Conservation (phyloP, 2,888 invertebrate species). For the Pachycephus smyrnensis region DNA sequence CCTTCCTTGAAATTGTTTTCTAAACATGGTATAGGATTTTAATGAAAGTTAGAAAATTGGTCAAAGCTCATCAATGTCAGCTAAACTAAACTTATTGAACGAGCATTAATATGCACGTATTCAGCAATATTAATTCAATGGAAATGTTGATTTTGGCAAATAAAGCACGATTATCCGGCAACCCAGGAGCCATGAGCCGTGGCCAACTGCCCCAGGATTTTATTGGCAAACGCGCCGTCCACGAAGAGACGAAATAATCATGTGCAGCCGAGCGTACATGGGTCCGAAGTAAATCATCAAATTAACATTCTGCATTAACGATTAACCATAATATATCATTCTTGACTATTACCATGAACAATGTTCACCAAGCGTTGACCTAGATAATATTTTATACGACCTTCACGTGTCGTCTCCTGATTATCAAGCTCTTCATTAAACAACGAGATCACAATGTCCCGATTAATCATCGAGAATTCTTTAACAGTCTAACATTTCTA, state of each 20-base stretch:
- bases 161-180: background rate
- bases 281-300: conserved; percentile 11
- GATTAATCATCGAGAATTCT: conserved; percentile 6
- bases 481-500: conserved; percentile 43
- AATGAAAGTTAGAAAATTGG: background rate
- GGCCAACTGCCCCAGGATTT: background rate
- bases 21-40: background rate
- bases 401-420: conserved; percentile 11
- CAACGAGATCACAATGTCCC: conserved; percentile 1
- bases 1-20: background rate
- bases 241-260: background rate
- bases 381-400: conserved; percentile 32
- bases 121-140: background rate
- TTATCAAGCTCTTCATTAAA: background rate
- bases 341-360: background rate
- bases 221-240: background rate
- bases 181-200: background rate
- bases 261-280: background rate
- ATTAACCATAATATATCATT: background rate
- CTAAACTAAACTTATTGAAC: background rate
- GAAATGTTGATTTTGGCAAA: background rate
- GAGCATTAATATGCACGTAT: background rate
- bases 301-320: conserved; percentile 26
- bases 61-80: background rate
- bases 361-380: background rate